Evolutionary conservation across 2,888 invertebrate species (phyloP).

Genomic region (Hesperia comma): DNA sequence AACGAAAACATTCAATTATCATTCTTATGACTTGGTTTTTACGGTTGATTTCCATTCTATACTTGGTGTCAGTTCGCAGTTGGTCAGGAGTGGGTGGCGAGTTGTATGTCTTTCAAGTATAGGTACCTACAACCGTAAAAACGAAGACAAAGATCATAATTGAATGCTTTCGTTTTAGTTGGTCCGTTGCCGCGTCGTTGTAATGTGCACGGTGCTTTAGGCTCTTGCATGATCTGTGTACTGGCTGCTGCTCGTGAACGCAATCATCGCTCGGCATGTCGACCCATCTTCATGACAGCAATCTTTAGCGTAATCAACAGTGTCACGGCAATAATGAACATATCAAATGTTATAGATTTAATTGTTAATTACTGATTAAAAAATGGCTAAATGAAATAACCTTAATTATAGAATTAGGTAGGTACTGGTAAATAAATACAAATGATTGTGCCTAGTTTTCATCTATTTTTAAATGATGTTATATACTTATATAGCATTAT

Average conservation of each 20-base stretch:
- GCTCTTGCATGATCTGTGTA: slow-evolving; percentile 48
- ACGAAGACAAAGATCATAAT: too few relatives aligned
- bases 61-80: too few relatives aligned
- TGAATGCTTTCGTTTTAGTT: too few relatives aligned
- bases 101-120: too few relatives aligned
- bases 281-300: slow-evolving; percentile 56
- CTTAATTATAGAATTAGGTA: slow-evolving; percentile 51
- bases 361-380: slow-evolving; percentile 52
- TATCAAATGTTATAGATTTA: slow-evolving; percentile 65
- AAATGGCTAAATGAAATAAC: slow-evolving; percentile 5
- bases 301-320: slow-evolving; percentile 50
- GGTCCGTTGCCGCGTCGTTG: too few relatives aligned
- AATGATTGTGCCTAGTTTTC: slow-evolving; percentile 56
- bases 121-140: too few relatives aligned
- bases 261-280: slow-evolving; percentile 66
- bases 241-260: slow-evolving; percentile 54
- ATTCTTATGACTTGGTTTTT: too few relatives aligned
- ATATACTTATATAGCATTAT: not conserved
- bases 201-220: slow-evolving; percentile 13
- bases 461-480: slow-evolving; percentile 16
- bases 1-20: too few relatives aligned
- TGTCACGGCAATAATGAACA: slow-evolving; percentile 74
- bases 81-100: too few relatives aligned
- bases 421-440: slow-evolving; percentile 55
- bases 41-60: too few relatives aligned